A percentile compares a stretch with the other conserved stretches of the same genome.
Evolutionary conservation across 2,797 vertebrate species (phyloP).

Genomic region (Spinibarbus caldwelli): DNA sequence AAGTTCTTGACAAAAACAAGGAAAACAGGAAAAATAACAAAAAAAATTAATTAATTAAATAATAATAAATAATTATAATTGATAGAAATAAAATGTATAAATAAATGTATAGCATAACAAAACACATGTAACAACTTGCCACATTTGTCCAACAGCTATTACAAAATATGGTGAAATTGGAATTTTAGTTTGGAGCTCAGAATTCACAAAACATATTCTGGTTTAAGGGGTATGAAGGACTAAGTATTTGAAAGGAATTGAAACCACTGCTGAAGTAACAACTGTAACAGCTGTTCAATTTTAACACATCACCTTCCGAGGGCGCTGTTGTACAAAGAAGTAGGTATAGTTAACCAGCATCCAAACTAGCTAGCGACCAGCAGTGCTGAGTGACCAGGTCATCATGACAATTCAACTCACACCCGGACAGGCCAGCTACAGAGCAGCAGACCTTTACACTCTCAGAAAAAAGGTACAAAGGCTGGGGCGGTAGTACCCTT

Average conservation of each 20-base stretch:
- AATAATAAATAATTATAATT: too few species aligned
- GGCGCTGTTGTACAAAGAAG: constrained; percentile 5
- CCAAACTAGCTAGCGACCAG: background rate
- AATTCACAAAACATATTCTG: background rate
- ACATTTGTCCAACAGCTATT: too few species aligned
- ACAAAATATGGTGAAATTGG: too few species aligned
- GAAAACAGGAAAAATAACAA: too few species aligned
- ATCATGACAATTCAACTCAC: background rate
- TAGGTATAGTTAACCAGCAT: background rate
- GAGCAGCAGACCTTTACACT: background rate
- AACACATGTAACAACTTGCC: too few species aligned
- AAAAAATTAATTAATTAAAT: too few species aligned
- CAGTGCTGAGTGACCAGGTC: background rate
- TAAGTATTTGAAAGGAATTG: background rate
- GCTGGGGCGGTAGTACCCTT: background rate
- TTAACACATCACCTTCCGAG: background rate
- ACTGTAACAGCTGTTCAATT: too few species aligned
- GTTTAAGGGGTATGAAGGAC: background rate
- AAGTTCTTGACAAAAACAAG: too few species aligned
- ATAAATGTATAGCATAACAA: too few species aligned
- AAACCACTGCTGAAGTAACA: background rate
- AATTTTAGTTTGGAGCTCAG: background rate
- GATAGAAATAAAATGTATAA: too few species aligned
- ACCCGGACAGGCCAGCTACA: background rate
- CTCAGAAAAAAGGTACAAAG: background rate